phyloP scores from a whole-genome alignment of 2,113 vertebrate genomes.

The Tringa solitaria region DNA sequence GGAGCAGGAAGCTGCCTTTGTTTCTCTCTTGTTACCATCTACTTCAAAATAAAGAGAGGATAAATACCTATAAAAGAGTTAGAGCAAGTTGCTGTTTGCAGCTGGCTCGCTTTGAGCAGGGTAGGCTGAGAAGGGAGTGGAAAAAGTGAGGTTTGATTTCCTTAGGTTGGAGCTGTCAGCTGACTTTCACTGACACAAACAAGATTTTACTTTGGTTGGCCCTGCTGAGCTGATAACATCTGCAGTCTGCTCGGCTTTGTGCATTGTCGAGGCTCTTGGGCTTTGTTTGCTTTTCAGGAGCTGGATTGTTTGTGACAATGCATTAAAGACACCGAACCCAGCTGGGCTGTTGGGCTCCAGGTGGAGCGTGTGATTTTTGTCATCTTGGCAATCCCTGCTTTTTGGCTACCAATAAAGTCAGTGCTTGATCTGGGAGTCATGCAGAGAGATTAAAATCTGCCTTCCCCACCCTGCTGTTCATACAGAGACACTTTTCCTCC shows the following conservation, averaged over 20 bases:
- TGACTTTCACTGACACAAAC: constrained; percentile 24
- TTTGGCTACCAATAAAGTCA: background rate
- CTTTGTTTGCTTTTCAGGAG: background rate
- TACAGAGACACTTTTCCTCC: background rate
- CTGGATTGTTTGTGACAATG: background rate
- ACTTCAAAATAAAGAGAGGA: background rate
- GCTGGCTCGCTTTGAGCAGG: background rate
- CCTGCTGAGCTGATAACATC: background rate
- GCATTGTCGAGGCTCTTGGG: background rate
- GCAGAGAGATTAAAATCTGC: background rate
- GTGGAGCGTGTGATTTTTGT: background rate
- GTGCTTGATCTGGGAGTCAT: background rate
- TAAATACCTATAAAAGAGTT: background rate
- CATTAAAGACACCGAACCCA: background rate
- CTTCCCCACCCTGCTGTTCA: background rate
- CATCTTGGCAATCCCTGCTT: background rate
- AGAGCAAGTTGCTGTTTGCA: background rate
- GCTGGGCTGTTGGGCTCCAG: background rate
- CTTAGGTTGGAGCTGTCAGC: background rate
- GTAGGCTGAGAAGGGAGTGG: background rate
- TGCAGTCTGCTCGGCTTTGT: background rate
- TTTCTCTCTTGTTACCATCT: background rate
- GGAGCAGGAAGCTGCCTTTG: constrained; percentile 7
- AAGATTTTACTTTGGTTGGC: background rate
- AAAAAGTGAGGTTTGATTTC: background rate